These are phyloP conservation scores for Lordiphosa stackelbergi DNA, from an alignment of 1,140 invertebrate species.

Conservation along the genomic window DNA sequence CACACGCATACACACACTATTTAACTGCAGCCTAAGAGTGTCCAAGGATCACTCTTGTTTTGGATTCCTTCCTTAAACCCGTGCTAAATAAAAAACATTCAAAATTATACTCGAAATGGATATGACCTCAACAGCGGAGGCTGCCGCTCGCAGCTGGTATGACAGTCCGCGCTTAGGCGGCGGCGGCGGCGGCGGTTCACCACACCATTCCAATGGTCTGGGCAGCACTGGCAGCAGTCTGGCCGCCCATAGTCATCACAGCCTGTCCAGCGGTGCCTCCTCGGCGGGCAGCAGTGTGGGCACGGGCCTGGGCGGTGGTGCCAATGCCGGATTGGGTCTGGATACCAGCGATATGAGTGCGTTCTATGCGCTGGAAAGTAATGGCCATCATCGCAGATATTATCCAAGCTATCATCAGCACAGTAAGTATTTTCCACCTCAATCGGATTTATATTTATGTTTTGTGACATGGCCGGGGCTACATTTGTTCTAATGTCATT, in stretches of 20 bases:
- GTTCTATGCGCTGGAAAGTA: slow-evolving; percentile 75
- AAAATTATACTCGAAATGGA: slow-evolving; percentile 78
- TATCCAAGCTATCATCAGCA: slow-evolving; percentile 77
- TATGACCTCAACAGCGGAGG: slow-evolving; percentile 77
- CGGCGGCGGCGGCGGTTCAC: slow-evolving; percentile 61
- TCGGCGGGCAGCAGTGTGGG: slow-evolving; percentile 63
- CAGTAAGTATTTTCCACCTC: slow-evolving; percentile 59
- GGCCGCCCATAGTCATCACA: slow-evolving; percentile 70
- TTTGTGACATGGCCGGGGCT: slow-evolving; percentile 26
- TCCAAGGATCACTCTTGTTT: slow-evolving; percentile 3
- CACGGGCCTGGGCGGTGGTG: slow-evolving; percentile 55
- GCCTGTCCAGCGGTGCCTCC: slow-evolving; percentile 64
- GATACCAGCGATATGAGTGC: slow-evolving; percentile 76
- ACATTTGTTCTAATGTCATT: slow-evolving; percentile 73
- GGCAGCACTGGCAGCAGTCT: slow-evolving; percentile 65
- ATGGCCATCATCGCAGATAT: slow-evolving; percentile 74
- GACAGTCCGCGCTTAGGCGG: slow-evolving; percentile 75
- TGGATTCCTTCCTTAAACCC: slow-evolving; percentile 45
- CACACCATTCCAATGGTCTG: slow-evolving; percentile 70
- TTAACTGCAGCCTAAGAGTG: not conserved
- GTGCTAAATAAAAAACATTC: slow-evolving; percentile 61
- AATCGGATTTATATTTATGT: slow-evolving; percentile 37
- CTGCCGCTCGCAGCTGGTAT: slow-evolving; percentile 77
- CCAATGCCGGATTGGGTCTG: slow-evolving; percentile 53
- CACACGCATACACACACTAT: not conserved